Percentiles rank a stretch among this genome's conserved stretches.
Evolutionary conservation across 1,140 invertebrate genomes (phyloP).

Genomic region (Cherax quadricarinatus): DNA sequence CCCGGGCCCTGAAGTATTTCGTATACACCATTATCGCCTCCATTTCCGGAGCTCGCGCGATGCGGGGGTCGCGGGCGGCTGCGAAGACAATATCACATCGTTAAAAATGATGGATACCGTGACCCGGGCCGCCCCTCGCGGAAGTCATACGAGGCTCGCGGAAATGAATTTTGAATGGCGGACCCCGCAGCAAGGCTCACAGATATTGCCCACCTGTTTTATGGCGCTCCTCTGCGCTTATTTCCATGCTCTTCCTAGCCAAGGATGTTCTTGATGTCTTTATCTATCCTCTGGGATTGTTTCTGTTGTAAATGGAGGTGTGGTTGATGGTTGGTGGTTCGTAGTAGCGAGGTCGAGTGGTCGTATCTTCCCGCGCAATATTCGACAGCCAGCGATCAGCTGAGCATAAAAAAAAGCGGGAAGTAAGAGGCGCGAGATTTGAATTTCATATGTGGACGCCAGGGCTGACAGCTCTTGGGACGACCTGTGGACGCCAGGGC

Average conservation of each 20-base stretch:
- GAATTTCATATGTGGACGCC: constrained; percentile 52
- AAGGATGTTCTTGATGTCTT: neutral
- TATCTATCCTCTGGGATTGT: neutral
- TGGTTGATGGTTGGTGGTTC: neutral
- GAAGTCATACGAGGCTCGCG: constrained; percentile 46
- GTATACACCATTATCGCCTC: constrained; percentile 67
- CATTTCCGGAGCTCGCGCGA: constrained; percentile 54
- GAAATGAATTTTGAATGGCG: constrained; percentile 64
- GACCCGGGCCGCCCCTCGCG: constrained; percentile 56
- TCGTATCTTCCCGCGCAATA: neutral
- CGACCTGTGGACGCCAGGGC: neutral
- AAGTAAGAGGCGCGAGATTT: constrained; percentile 25
- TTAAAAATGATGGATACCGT: constrained; percentile 67
- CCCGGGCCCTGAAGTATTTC: constrained; percentile 32
- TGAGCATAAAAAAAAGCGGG: constrained; percentile 26
- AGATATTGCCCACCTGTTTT: neutral
- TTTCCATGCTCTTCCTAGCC: neutral
- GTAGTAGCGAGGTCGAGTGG: neutral
- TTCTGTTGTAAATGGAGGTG: neutral
- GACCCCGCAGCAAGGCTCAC: neutral
- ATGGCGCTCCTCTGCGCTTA: neutral
- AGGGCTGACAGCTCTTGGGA: neutral
- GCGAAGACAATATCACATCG: constrained; percentile 64
- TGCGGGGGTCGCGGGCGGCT: constrained; percentile 28
- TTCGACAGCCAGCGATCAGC: constrained; percentile 35